A percentile compares a stretch with the other conserved stretches of the same genome.
Conservation (phyloP, 1,140 invertebrate species). For the Nephila pilipes region DNA sequence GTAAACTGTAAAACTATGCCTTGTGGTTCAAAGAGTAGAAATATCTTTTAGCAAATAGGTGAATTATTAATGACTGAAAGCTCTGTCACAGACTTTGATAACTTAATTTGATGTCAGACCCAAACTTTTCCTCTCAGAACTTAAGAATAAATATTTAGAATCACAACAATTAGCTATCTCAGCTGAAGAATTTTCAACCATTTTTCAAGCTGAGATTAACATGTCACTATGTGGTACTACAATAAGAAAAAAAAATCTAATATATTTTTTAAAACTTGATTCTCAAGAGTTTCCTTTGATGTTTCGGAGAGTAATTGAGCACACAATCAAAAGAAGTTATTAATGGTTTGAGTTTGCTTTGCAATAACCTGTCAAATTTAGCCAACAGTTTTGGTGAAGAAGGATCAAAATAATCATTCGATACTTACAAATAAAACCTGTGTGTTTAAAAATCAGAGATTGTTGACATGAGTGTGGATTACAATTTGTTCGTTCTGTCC, state of each 20-base stretch:
- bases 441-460: too few species aligned
- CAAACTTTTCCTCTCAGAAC: neutral
- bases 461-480: too few species aligned
- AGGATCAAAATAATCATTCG: too few species aligned
- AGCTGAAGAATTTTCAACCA: conserved; percentile 11
- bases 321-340: too few species aligned
- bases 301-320: too few species aligned
- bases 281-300: neutral
- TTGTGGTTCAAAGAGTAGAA: neutral
- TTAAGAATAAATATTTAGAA: conserved; percentile 4
- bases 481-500: too few species aligned
- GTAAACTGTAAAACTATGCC: conserved; percentile 31
- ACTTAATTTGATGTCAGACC: conserved; percentile 46
- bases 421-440: too few species aligned
- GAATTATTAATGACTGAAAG: conserved; percentile 36
- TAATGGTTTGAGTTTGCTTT: too few species aligned
- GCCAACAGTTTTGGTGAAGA: too few species aligned
- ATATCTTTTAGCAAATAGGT: neutral
- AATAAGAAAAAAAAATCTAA: neutral
- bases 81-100: conserved; percentile 48
- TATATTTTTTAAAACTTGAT: neutral
- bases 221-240: conserved; percentile 8
- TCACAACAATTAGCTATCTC: neutral
- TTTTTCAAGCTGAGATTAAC: conserved; percentile 38
- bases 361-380: too few species aligned